These are phyloP conservation scores for Tupiocoris notatus DNA, from an alignment of 2,888 invertebrate genomes.

Conservation along the genomic window DNA sequence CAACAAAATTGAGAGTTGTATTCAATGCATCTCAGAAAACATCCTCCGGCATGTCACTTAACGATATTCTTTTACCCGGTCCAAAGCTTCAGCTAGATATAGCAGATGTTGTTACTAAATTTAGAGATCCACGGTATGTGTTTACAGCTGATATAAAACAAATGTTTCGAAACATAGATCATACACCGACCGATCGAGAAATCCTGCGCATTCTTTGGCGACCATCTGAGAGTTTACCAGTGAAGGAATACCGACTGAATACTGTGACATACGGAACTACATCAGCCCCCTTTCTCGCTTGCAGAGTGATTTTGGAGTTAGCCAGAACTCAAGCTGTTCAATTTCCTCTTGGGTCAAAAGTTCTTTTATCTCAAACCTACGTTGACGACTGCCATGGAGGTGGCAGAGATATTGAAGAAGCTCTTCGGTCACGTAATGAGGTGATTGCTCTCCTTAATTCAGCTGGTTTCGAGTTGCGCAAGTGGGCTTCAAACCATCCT, in stretches of 20 bases:
- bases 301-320: background rate
- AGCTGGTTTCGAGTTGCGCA: background rate
- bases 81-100: background rate
- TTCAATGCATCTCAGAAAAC: conserved; percentile 5
- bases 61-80: conserved; percentile 9
- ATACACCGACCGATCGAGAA: background rate
- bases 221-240: background rate
- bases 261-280: background rate
- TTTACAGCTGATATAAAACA: conserved; percentile 13
- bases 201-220: conserved; percentile 10
- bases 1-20: conserved; percentile 12
- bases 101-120: background rate
- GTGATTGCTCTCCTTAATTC: background rate
- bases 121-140: background rate
- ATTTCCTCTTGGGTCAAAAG: background rate
- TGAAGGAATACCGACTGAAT: background rate
- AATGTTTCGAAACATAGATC: conserved; percentile 7
- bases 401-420: background rate
- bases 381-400: conserved; percentile 2
- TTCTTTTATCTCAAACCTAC: background rate
- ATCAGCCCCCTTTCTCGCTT: background rate
- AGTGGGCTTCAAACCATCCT: conserved; percentile 4
- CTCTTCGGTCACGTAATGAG: background rate
- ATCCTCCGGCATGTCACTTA: background rate
- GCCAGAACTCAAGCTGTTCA: background rate